These are phyloP conservation scores for Ophonus ardosiacus DNA, from an alignment of 2,888 invertebrate species.

Conservation along the genomic window DNA sequence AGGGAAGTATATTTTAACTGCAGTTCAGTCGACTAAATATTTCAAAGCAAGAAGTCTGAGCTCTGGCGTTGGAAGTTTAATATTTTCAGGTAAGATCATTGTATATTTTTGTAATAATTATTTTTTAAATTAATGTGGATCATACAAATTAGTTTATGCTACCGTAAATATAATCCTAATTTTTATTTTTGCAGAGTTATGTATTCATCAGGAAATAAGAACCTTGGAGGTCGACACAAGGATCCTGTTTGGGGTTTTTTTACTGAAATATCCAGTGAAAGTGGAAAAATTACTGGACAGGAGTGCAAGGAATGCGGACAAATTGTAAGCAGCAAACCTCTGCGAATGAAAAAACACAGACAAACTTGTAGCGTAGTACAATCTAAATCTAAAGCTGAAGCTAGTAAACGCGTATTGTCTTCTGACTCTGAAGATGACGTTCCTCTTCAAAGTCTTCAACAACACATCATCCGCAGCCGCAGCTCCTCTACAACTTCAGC, in stretches of 20 bases:
- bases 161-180: not conserved
- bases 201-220: not conserved
- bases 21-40: constrained; percentile 6
- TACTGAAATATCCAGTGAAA: not conserved
- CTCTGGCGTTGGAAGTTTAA: not conserved
- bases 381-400: not conserved
- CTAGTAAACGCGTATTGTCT: not conserved
- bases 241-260: constrained; percentile 18
- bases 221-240: constrained; percentile 18
- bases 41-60: constrained; percentile 6
- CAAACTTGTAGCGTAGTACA: not conserved
- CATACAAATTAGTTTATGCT: not conserved
- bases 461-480: not conserved
- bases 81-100: no score
- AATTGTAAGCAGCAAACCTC: not conserved
- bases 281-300: not conserved
- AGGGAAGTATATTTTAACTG: not conserved
- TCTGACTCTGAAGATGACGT: no score
- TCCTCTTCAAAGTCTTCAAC: not conserved
- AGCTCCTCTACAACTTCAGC: not conserved
- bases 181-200: constrained; percentile 5
- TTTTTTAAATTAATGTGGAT: not conserved
- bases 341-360: not conserved
- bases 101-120: not conserved
- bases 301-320: not conserved